Evolutionary conservation across 2,113 vertebrate genomes (phyloP).

Genomic region (Empidonax traillii): DNA sequence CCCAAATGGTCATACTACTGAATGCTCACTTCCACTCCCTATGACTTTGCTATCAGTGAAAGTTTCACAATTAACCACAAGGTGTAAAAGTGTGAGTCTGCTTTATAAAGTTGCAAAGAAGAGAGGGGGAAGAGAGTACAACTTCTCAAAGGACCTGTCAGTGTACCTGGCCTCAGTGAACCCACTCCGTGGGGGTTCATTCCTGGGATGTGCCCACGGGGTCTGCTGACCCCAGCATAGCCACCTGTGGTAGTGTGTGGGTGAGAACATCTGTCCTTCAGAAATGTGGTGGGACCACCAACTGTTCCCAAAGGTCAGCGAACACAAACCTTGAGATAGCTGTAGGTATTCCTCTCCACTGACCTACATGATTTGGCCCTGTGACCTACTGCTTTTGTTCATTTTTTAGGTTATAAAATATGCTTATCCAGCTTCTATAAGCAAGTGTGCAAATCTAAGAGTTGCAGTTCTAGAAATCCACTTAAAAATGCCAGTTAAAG

Average conservation of each 20-base stretch:
- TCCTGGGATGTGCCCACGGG: neutral
- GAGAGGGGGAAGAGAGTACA: neutral
- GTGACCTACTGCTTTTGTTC: conserved; percentile 63
- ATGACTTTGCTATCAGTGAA: neutral
- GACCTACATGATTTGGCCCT: conserved; percentile 62
- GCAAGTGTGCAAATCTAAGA: neutral
- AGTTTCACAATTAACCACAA: neutral
- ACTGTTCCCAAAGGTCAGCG: conserved; percentile 53
- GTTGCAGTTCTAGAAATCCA: neutral
- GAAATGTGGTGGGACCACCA: conserved; percentile 39
- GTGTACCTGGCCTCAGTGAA: neutral
- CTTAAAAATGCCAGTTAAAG: neutral
- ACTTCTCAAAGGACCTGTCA: neutral
- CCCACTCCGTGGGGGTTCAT: neutral
- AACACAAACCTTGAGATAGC: neutral
- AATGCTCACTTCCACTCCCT: neutral
- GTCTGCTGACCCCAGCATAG: neutral
- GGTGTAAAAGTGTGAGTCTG: neutral
- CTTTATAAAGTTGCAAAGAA: neutral
- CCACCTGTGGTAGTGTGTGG: neutral
- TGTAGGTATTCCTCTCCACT: conserved; percentile 60
- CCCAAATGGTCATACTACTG: neutral
- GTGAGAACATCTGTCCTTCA: conserved; percentile 44
- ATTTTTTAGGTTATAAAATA: conserved; percentile 45
- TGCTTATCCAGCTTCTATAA: conserved; percentile 46